Evolutionary conservation across 1,140 invertebrate species (phyloP).

Genomic region (Megalopta genalis): DNA sequence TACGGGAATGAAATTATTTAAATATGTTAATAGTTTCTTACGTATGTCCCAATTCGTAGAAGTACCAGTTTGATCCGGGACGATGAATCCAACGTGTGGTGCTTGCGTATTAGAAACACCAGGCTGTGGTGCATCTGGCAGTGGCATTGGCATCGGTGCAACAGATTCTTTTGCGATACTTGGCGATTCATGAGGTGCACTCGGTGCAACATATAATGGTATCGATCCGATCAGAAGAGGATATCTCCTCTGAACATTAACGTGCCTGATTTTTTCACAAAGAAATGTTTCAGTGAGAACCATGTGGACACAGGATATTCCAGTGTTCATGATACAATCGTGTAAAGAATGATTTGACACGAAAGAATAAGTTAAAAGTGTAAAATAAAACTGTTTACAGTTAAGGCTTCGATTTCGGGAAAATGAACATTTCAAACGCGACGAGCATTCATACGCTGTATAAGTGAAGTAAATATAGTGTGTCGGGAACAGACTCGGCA

Average conservation of each 20-base stretch:
- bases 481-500: too few relatives aligned
- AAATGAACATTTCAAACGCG: too few relatives aligned
- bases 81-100: background rate
- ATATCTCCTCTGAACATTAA: slow-evolving; percentile 40
- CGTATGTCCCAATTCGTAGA: slow-evolving; percentile 30
- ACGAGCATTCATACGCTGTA: too few relatives aligned
- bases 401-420: too few relatives aligned
- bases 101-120: background rate
- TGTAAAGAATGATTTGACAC: too few relatives aligned
- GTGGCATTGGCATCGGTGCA: background rate
- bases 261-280: slow-evolving; percentile 44
- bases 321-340: too few relatives aligned
- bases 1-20: background rate
- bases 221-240: slow-evolving; percentile 64
- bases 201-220: slow-evolving; percentile 30
- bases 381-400: too few relatives aligned
- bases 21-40: slow-evolving; percentile 7
- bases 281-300: background rate
- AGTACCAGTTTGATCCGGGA: background rate
- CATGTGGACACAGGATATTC: background rate
- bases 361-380: too few relatives aligned
- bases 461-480: too few relatives aligned
- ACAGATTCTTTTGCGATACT: background rate
- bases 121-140: slow-evolving; percentile 9
- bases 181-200: background rate